These are phyloP conservation scores for Neuroscelio doddi DNA, from an alignment of 2,888 invertebrate genomes.

Conservation along the genomic window DNA sequence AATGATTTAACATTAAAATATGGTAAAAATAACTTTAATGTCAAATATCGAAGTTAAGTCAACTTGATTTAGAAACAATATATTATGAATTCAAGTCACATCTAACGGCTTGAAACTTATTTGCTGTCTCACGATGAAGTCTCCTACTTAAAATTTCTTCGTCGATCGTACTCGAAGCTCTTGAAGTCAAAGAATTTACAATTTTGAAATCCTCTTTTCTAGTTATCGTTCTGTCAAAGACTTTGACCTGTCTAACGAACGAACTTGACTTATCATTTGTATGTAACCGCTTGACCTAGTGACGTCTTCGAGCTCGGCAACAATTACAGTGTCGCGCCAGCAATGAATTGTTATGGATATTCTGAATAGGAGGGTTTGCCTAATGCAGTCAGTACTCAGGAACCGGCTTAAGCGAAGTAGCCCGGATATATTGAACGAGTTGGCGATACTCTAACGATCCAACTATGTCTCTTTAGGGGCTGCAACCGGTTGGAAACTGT, in stretches of 20 bases:
- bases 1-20: too few relatives aligned
- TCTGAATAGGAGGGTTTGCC: constrained; percentile 27
- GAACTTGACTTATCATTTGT: constrained; percentile 54
- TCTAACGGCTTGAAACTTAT: not conserved
- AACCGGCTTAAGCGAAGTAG: constrained; percentile 50
- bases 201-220: constrained; percentile 16
- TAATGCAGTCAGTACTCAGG: constrained; percentile 51
- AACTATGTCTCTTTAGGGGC: constrained; percentile 45
- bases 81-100: not conserved
- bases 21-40: not conserved
- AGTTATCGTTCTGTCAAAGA: constrained; percentile 23
- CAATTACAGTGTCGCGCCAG: constrained; percentile 21
- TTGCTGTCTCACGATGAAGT: constrained; percentile 6
- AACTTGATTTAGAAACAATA: constrained; percentile 8
- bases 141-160: constrained; percentile 2
- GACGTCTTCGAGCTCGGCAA: constrained; percentile 54
- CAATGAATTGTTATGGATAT: constrained; percentile 15
- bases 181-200: constrained; percentile 24
- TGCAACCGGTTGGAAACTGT: constrained; percentile 45
- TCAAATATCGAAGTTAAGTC: not conserved
- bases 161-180: constrained; percentile 25
- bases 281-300: constrained; percentile 62
- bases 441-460: constrained; percentile 66
- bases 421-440: constrained; percentile 61
- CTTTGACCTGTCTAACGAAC: constrained; percentile 59